Conservation (phyloP, 2,797 vertebrate species). For the Sebastiscus tertius region DNA sequence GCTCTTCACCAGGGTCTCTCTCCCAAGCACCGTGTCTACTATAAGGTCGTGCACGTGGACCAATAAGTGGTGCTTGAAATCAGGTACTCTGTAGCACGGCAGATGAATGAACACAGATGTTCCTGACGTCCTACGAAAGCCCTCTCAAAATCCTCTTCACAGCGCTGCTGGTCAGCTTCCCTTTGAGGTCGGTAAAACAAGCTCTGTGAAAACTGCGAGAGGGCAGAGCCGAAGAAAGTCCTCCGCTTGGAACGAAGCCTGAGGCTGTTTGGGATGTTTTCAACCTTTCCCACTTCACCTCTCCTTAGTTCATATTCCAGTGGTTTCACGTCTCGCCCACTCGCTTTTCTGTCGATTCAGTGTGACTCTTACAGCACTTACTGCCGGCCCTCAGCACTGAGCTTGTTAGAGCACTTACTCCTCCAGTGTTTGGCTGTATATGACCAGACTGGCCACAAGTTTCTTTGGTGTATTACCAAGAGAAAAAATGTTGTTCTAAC, state of each 20-base stretch:
- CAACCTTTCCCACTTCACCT: neutral
- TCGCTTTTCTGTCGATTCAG: neutral
- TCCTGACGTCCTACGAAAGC: neutral
- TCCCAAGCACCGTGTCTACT: neutral
- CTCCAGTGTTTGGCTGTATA: neutral
- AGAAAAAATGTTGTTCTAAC: neutral
- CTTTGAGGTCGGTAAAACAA: neutral
- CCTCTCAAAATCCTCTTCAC: neutral
- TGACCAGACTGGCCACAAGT: neutral
- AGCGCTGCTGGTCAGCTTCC: neutral
- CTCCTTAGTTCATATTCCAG: slow-evolving; percentile 17
- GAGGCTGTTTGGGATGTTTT: neutral
- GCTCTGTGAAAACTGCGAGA: neutral
- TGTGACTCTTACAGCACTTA: neutral
- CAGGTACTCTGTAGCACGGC: neutral
- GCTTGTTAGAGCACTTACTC: neutral
- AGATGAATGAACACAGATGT: slow-evolving; percentile 20
- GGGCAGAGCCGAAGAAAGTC: neutral
- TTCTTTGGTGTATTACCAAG: neutral
- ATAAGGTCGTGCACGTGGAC: neutral
- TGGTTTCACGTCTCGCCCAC: neutral
- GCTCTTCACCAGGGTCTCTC: neutral
- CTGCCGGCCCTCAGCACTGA: neutral
- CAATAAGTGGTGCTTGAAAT: neutral
- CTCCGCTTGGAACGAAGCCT: neutral